Evolutionary conservation across 2,888 invertebrate genomes (phyloP), one percentile per base, ranked within the genome.

Genomic region (Eupithecia vulgata): DNA sequence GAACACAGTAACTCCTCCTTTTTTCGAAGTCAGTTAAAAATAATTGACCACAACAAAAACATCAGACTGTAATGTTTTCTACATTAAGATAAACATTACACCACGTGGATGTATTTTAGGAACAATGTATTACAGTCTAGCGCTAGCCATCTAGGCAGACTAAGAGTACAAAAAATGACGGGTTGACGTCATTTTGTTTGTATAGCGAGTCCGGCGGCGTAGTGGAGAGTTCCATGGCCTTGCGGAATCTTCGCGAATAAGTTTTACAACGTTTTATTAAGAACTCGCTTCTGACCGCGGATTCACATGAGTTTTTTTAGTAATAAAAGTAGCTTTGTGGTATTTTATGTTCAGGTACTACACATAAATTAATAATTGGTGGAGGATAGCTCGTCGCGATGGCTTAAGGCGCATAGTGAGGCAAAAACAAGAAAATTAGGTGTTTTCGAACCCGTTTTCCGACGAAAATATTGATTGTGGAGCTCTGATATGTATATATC

Each of bases 171-270:
- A 77, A 74, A 70, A 75, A 70, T 57, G 64, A 68, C 70, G 61
- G 68, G 70, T 64, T 78, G 77, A 76, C 77, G 77, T 77, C 74
- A 78, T 72, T 13, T 8, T 72, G 35, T 70, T 68, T 68, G 68
- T 10, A 35, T 67, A 71, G 42, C 62, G 8, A 35, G n/a, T 45
- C 13, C 40, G 13, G n/a, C 40, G 13, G n/a, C 8, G 48, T 34
- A 48, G 35, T 52, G 70, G 52, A 65, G 65, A 40, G 21, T 52
- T 52, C 52, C 52, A 57, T 1, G 57, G 57, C 57, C 57, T 25
- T 57, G 57, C 1, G 57, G 25, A 25, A 25, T 25, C 52, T 52
- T 52, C 15, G 52, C 52, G 21, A 52, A 25, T 57, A 25, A 12
- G 12, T 57, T 57, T 25, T 25, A 25, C 57, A 52, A 52, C 25